Evolutionary conservation across 2,113 vertebrate species (phyloP).

Genomic region (Thymallus thymallus): DNA sequence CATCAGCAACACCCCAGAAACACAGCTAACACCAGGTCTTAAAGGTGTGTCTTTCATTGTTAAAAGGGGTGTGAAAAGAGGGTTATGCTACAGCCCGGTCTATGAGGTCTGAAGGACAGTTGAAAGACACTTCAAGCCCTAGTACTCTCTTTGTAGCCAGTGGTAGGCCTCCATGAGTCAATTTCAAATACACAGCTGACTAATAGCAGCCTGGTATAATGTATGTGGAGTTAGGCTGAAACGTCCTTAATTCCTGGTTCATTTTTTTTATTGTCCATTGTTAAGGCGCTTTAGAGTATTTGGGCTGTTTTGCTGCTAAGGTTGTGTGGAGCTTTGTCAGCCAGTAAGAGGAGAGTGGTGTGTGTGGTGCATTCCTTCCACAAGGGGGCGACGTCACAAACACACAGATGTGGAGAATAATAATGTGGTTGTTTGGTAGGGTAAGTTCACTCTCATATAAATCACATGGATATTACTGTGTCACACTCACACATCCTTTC

Average conservation of each 20-base stretch:
- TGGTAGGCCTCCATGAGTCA: constrained; percentile 17
- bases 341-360: not conserved
- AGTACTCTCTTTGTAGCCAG: constrained; percentile 26
- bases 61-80: too few relatives aligned
- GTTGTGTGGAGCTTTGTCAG: not conserved
- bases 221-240: constrained; percentile 43
- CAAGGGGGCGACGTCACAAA: constrained; percentile 50
- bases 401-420: not conserved
- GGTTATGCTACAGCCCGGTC: too few relatives aligned
- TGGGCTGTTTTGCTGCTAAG: constrained; percentile 35
- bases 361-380: constrained; percentile 56
- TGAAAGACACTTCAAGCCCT: constrained; percentile 1
- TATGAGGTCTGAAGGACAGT: constrained; percentile 2
- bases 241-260: constrained; percentile 49
- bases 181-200: constrained; percentile 16
- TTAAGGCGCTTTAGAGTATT: constrained; percentile 56
- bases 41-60: too few relatives aligned
- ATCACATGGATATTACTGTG: not conserved
- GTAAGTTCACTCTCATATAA: constrained; percentile 12
- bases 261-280: constrained; percentile 52
- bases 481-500: not conserved
- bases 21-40: too few relatives aligned
- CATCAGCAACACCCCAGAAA: too few relatives aligned
- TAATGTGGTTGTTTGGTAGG: constrained; percentile 7
- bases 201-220: constrained; percentile 33